Evolutionary conservation across 2,113 vertebrate genomes (phyloP), one percentile per base, ranked within the genome.

Genomic region (Mesoclemmys tuberculata): DNA sequence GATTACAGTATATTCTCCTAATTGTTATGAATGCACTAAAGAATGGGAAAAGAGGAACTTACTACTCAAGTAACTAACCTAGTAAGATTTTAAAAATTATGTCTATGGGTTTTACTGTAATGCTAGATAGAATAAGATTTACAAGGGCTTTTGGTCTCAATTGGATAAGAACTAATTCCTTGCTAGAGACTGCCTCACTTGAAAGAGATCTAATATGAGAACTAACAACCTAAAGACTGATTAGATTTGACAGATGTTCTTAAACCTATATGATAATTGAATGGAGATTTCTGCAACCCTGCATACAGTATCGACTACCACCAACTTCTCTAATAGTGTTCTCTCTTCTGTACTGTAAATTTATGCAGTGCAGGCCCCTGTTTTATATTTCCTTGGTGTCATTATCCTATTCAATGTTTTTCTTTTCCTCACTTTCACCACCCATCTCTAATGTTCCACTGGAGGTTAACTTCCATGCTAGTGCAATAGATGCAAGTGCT

Each of bases 221-320:
- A 1, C n/a, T 44, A 89, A 27, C 16, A 91, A 12, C 5, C 10
- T 52, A 22, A 80, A 84, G 6, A 3, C 41, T 48, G 13, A 84
- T 5, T 41, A 13, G 41, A 48, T 83, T 54, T 1, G 2, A 19
- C 52, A 84, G 68, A 41, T 38, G 4, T 58, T 93, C 22, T 71
- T n/a, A 83, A 71, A 2, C 3, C 0, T 54, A 80, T 3, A 12
- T 3, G 38, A n/a, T 31, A 13, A 75, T 16, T 78, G 6, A n/a
- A 11, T 22, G 51, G 49, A 64, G 5, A 5, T 89, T 71, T 89
- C 35, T 89, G 10, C 18, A 38, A 80, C 56, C 83, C 61, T 48
- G 3, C 0, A 0, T 31, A 8, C 56, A 44, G 31, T 84, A 44
- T 16, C 27, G 54, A 48, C 46, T 12, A 13, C n/a, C 44, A 44